Percentiles rank a stretch among this genome's conserved stretches.
Conservation (phyloP, 1,140 invertebrate species). For the Heliconius eleuchia region DNA sequence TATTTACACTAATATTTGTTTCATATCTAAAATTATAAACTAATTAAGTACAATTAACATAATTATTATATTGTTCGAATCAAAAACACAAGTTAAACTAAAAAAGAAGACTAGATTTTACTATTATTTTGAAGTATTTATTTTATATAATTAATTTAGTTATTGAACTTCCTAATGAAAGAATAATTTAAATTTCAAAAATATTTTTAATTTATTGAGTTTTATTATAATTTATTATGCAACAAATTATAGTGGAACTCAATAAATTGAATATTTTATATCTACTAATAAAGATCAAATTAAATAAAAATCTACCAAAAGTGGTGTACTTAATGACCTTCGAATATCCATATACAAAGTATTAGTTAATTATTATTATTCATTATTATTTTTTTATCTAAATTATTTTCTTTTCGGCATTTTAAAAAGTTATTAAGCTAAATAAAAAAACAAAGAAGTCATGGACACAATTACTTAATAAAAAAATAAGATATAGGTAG, state of each 20-base stretch:
- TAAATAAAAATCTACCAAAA: not conserved
- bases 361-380: too few relatives aligned
- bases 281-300: too few relatives aligned
- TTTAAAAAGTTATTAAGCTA: not conserved
- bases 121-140: not conserved
- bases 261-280: too few relatives aligned
- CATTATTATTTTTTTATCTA: not conserved
- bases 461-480: conserved; percentile 4
- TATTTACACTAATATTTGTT: conserved; percentile 9
- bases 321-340: not conserved
- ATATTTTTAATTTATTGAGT: too few relatives aligned
- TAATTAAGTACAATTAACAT: conserved; percentile 37
- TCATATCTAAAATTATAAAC: conserved; percentile 15
- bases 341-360: not conserved
- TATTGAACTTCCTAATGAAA: too few relatives aligned
- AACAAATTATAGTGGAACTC: too few relatives aligned
- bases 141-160: too few relatives aligned
- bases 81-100: not conserved
- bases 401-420: not conserved
- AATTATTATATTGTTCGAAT: conserved; percentile 13
- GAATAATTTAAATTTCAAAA: too few relatives aligned
- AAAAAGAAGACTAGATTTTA: conserved; percentile 26
- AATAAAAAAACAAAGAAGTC: not conserved
- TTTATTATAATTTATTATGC: too few relatives aligned
- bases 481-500: not conserved